Percentiles rank a stretch among this genome's conserved stretches.
These are phyloP conservation scores for Esperia sulphurella DNA, from an alignment of 2,888 invertebrate genomes.

Conservation along the genomic window DNA sequence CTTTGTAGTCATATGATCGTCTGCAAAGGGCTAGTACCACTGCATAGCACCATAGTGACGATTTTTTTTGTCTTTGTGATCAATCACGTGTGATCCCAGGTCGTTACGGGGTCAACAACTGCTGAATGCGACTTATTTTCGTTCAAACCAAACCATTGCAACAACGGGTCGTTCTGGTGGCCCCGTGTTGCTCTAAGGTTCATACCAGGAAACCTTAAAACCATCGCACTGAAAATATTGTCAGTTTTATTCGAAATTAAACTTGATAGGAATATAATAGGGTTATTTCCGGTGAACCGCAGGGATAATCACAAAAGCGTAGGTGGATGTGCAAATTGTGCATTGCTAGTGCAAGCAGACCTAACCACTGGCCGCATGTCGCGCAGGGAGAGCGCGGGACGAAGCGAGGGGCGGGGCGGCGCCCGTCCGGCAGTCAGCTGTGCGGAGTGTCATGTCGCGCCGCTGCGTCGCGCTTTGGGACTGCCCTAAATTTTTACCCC, in stretches of 20 bases:
- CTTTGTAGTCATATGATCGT: background rate
- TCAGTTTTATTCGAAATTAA: background rate
- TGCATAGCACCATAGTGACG: background rate
- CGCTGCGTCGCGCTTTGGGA: conserved; percentile 49
- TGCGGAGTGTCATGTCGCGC: conserved; percentile 60
- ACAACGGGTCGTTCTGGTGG: too few species aligned
- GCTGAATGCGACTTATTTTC: conserved; percentile 47
- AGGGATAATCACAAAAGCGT: conserved; percentile 13
- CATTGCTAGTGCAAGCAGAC: conserved; percentile 32
- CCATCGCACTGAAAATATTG: too few species aligned
- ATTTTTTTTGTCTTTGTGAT: conserved; percentile 44
- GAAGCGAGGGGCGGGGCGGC: conserved; percentile 37
- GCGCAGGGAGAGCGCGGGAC: conserved; percentile 26
- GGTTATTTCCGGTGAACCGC: background rate
- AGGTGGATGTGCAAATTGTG: conserved; percentile 24
- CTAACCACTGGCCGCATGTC: conserved; percentile 48
- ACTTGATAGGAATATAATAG: background rate
- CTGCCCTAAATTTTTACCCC: conserved; percentile 61
- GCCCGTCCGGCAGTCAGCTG: conserved; percentile 72
- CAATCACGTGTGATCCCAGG: conserved; percentile 72
- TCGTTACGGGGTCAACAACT: conserved; percentile 76
- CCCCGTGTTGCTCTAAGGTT: too few species aligned
- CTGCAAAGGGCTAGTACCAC: background rate
- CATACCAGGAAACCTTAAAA: too few species aligned
- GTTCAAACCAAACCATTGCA: conserved; percentile 10